A percentile compares a stretch with the other conserved stretches of the same genome.
These are phyloP conservation scores for Phaedon cochleariae DNA, from an alignment of 2,888 invertebrate species.

Conservation along the genomic window DNA sequence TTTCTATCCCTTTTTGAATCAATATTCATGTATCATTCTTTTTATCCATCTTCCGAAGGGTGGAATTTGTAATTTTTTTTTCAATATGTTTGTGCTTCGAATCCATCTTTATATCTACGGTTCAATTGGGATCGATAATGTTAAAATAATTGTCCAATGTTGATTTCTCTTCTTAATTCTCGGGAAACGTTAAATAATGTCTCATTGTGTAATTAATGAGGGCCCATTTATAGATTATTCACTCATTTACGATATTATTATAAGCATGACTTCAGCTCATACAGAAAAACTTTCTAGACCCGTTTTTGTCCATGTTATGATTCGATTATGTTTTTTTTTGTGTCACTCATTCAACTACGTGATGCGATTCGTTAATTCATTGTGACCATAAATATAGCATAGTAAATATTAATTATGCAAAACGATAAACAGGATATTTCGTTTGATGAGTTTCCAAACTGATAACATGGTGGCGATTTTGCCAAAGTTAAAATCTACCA, in stretches of 20 bases:
- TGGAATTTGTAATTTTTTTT: too few species aligned
- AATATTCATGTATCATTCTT: too few species aligned
- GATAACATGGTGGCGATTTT: too few species aligned
- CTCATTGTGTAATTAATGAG: not conserved
- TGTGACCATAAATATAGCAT: not conserved
- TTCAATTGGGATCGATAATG: not conserved
- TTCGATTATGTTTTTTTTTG: conserved; percentile 9
- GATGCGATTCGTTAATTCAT: not conserved
- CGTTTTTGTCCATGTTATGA: conserved; percentile 7
- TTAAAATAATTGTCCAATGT: not conserved
- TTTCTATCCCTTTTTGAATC: too few species aligned
- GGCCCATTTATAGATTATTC: not conserved
- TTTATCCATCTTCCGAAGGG: too few species aligned
- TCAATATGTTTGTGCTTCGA: too few species aligned
- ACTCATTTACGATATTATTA: not conserved
- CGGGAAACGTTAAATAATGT: not conserved
- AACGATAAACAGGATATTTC: too few species aligned
- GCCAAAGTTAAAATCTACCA: too few species aligned
- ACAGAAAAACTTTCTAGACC: conserved; percentile 15
- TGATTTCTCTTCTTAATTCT: not conserved
- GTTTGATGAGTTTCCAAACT: too few species aligned
- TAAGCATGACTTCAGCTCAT: not conserved
- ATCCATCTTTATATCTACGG: too few species aligned
- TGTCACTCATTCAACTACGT: conserved; percentile 5
- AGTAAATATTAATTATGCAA: too few species aligned